phyloP scores from a whole-genome alignment of 1,140 invertebrate genomes.

The Neocloeon triangulifer region DNA sequence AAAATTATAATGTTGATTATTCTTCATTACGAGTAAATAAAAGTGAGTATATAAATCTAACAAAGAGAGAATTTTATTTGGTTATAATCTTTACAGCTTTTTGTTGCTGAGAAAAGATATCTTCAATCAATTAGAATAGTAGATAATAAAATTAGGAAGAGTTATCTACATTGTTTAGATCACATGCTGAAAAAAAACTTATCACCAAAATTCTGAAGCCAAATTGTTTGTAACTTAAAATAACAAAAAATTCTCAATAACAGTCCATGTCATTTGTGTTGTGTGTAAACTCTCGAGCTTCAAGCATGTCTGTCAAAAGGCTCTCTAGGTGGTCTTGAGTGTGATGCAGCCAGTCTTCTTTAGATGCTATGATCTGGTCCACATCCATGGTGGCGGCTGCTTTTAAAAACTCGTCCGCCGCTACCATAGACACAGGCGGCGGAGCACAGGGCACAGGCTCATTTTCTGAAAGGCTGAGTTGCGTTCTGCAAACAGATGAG shows the following conservation, averaged over 20 bases:
- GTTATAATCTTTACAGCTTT: no score
- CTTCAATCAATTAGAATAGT: no score
- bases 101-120: no score
- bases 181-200: no score
- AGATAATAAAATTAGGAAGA: no score
- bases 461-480: constrained; percentile 19
- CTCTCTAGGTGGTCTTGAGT: constrained; percentile 31
- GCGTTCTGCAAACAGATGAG: constrained; percentile 24
- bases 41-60: no score
- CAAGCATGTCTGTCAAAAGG: constrained; percentile 38
- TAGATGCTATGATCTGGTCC: constrained; percentile 24
- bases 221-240: no score
- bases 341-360: constrained; percentile 27
- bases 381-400: constrained; percentile 26
- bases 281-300: constrained; percentile 21
- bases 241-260: constrained; percentile 26
- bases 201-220: no score
- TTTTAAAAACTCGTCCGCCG: constrained; percentile 26
- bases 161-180: no score
- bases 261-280: constrained; percentile 34
- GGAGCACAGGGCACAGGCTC: constrained; percentile 9
- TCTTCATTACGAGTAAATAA: no score
- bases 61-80: no score
- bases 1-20: no score
- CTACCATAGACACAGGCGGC: constrained; percentile 13